A percentile compares a stretch with the other conserved stretches of the same genome.
Evolutionary conservation across 2,113 vertebrate genomes (phyloP).

Genomic region (Apodemus speciosus): DNA sequence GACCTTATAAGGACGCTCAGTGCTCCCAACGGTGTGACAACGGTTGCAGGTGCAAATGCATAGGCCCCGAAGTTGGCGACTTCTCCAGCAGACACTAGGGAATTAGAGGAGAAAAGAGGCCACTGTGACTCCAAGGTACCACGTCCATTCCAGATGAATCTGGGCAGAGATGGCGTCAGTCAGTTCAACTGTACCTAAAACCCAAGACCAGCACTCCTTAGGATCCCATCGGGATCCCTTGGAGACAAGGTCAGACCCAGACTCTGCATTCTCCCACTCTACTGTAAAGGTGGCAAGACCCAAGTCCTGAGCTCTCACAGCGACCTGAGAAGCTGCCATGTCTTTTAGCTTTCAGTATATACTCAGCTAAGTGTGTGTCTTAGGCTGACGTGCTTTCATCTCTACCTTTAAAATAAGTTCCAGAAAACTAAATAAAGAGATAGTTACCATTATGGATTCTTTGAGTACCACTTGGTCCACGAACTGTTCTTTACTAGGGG

Average conservation of each 20-base stretch:
- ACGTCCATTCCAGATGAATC: not conserved
- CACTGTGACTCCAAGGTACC: not conserved
- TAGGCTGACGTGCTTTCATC: not conserved
- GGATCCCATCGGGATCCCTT: not conserved
- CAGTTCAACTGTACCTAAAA: not conserved
- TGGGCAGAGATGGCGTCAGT: not conserved
- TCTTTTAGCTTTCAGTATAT: not conserved
- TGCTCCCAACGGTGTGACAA: constrained; percentile 95
- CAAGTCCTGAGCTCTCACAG: not conserved
- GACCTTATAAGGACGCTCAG: constrained; percentile 98
- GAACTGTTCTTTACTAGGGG: not conserved
- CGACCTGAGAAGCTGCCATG: not conserved
- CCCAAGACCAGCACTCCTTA: not conserved
- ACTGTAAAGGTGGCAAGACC: not conserved
- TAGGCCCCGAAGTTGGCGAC: constrained; percentile 96
- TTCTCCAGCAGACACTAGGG: constrained; percentile 95
- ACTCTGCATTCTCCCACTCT: not conserved
- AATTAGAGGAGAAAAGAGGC: constrained; percentile 67
- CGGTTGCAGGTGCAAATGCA: constrained; percentile 94
- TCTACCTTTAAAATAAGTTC: not conserved
- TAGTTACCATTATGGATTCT: not conserved
- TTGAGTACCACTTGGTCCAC: not conserved
- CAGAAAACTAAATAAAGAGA: constrained; percentile 14
- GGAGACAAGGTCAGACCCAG: not conserved
- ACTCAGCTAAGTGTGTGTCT: not conserved